A percentile compares a stretch with the other conserved stretches of the same genome.
phyloP scores from a whole-genome alignment of 2,888 invertebrate genomes.

The Patella depressa region DNA sequence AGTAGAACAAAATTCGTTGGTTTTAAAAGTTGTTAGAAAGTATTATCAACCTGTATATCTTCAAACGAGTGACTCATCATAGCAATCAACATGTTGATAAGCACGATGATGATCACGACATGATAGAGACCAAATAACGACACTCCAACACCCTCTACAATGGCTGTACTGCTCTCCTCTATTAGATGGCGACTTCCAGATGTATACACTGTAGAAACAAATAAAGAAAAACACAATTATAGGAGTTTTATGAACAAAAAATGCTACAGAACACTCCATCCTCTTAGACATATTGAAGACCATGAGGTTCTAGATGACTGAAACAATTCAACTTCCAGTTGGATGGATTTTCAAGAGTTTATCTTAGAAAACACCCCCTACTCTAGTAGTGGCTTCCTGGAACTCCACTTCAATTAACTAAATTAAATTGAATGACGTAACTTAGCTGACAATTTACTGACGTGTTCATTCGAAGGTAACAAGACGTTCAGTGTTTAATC shows the following conservation, averaged over 20 bases:
- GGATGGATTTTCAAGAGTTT: no score
- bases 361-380: no score
- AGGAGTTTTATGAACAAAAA: no score
- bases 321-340: not conserved
- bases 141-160: conserved; percentile 77
- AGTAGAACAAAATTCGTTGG: no score
- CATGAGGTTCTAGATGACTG: not conserved
- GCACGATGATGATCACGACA: conserved; percentile 80
- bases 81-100: conserved; percentile 84
- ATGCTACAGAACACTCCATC: not conserved
- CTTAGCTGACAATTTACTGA: not conserved
- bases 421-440: not conserved
- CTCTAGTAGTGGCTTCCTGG: not conserved
- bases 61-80: conserved; percentile 83
- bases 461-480: not conserved
- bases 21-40: no score
- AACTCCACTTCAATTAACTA: not conserved
- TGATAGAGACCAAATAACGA: conserved; percentile 77
- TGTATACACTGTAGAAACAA: conserved; percentile 44
- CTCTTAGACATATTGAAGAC: not conserved
- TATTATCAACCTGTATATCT: conserved; percentile 73
- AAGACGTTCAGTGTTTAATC: no score
- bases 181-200: conserved; percentile 37
- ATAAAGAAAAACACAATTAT: not conserved
- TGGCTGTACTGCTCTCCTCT: conserved; percentile 61